Evolutionary conservation across 2,888 invertebrate genomes (phyloP).

Genomic region (Scelioninae gen. 1): DNA sequence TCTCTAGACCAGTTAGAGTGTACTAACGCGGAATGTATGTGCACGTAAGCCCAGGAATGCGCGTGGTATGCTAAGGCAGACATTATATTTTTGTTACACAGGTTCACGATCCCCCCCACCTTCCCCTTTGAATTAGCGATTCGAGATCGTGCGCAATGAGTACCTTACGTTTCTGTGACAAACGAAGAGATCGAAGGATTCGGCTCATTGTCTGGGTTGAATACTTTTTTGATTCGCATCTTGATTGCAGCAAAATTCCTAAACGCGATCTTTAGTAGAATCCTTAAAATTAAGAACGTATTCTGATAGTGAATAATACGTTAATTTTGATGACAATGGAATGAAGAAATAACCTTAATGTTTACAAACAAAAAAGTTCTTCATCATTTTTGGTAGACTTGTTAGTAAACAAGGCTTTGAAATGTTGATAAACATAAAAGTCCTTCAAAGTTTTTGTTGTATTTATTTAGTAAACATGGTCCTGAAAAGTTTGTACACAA

Average conservation of each 20-base stretch:
- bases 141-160: constrained; percentile 50
- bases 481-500: no score
- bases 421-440: no score
- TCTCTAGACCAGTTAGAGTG: constrained; percentile 54
- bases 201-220: constrained; percentile 20
- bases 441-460: no score
- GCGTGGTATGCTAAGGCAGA: constrained; percentile 49
- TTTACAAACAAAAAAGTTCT: no score
- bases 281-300: no score
- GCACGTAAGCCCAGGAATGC: constrained; percentile 59
- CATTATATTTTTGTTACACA: constrained; percentile 64
- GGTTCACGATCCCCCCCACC: constrained; percentile 56
- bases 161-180: constrained; percentile 54
- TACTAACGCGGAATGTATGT: constrained; percentile 44
- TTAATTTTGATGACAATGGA: no score
- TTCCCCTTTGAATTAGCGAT: constrained; percentile 52
- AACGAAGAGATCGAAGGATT: constrained; percentile 47
- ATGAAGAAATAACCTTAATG: no score
- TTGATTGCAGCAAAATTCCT: constrained; percentile 4
- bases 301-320: no score
- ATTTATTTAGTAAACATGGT: no score
- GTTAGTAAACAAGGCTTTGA: no score
- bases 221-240: constrained; percentile 5
- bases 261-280: constrained; percentile 8
- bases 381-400: no score